Evolutionary conservation across 1,140 invertebrate species (phyloP).

Genomic region (Trichonephila inaurata): DNA sequence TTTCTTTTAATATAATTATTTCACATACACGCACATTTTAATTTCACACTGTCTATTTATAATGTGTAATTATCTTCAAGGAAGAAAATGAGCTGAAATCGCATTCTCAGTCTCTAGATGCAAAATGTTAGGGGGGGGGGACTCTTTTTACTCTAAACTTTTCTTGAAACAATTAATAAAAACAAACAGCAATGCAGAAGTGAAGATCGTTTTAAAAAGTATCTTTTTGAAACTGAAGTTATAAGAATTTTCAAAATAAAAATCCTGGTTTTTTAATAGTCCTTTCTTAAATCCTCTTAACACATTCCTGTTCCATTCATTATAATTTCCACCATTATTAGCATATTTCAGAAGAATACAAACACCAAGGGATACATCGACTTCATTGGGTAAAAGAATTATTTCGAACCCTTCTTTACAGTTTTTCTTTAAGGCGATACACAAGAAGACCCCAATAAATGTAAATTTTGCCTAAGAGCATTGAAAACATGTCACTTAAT

Average conservation of each 20-base stretch:
- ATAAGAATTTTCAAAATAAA: background rate
- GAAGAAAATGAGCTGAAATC: no score
- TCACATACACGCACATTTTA: no score
- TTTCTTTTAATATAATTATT: no score
- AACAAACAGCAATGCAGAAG: no score
- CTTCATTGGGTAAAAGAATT: background rate
- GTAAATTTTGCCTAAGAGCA: background rate
- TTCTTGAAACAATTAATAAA: no score
- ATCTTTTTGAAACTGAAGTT: background rate
- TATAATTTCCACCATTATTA: background rate
- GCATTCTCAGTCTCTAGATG: no score
- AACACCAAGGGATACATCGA: background rate
- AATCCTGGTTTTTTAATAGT: background rate
- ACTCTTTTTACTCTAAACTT: no score
- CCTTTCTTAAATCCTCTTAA: background rate
- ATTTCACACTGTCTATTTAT: no score
- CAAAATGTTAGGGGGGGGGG: no score
- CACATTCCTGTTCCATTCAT: background rate
- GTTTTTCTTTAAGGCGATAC: background rate
- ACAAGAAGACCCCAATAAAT: background rate
- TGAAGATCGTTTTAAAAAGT: no score
- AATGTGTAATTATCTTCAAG: no score
- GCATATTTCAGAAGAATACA: background rate
- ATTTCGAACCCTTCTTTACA: background rate
- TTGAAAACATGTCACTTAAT: background rate